Conservation (phyloP, 2,113 vertebrate species). For the Dipodomys ordii region DNA sequence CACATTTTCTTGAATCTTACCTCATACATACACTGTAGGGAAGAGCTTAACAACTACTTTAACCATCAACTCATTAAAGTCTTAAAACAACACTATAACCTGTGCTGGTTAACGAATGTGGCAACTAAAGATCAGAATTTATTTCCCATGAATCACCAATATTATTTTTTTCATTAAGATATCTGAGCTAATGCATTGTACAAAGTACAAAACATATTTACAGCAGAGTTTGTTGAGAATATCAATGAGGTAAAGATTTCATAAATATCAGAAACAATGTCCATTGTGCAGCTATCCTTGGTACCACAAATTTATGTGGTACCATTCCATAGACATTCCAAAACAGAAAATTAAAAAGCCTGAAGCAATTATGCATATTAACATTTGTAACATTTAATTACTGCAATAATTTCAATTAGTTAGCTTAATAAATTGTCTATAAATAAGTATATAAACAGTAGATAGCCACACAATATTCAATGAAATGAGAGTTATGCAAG, state of each 20-base stretch:
- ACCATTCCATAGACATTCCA: not conserved
- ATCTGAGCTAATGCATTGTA: slow-evolving; percentile 4
- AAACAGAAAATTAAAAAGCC: slow-evolving; percentile 8
- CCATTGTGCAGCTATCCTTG: not conserved
- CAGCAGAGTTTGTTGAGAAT: not conserved
- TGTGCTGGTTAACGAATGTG: not conserved
- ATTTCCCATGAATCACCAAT: slow-evolving; percentile 34
- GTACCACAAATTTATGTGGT: not conserved
- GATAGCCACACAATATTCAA: not conserved
- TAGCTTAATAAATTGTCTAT: slow-evolving; percentile 25
- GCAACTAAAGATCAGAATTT: slow-evolving; percentile 1
- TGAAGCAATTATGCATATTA: slow-evolving; percentile 2
- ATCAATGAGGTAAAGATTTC: not conserved
- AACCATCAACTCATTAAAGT: not conserved
- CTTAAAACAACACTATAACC: not conserved
- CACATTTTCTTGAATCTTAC: not conserved
- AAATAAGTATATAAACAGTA: slow-evolving; percentile 17
- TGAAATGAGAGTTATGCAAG: not conserved
- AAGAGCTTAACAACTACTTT: slow-evolving; percentile 7
- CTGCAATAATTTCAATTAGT: slow-evolving; percentile 28
- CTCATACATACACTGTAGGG: not conserved
- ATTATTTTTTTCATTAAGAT: slow-evolving; percentile 23
- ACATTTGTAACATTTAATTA: slow-evolving; percentile 55
- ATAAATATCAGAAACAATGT: slow-evolving; percentile 25
- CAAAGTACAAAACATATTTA: not conserved